Evolutionary conservation across 1,140 invertebrate species (phyloP).

Genomic region (Neodiprion pinetum): DNA sequence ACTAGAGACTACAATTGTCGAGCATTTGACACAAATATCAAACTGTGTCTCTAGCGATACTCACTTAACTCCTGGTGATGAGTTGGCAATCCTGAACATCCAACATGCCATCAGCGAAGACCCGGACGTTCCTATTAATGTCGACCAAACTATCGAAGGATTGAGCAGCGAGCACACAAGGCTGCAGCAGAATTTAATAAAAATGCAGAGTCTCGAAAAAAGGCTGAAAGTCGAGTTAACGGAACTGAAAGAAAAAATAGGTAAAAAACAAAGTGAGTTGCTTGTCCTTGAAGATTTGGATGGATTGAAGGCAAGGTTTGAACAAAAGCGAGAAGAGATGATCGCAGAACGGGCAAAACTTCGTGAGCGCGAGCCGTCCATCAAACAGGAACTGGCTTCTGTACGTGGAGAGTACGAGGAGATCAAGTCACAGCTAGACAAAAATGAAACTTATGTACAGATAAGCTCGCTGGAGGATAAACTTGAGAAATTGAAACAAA

Average conservation of each 20-base stretch:
- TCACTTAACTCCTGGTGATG: conserved; percentile 36
- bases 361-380: conserved; percentile 33
- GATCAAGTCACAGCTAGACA: conserved; percentile 44
- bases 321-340: conserved; percentile 42
- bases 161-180: conserved; percentile 43
- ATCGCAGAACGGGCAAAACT: conserved; percentile 37
- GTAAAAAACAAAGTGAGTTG: conserved; percentile 38
- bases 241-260: conserved; percentile 42
- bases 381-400: conserved; percentile 37
- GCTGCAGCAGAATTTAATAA: conserved; percentile 44
- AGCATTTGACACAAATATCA: conserved; percentile 64
- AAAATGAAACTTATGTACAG: conserved; percentile 51
- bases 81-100: conserved; percentile 41
- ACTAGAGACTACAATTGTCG: conserved; percentile 64
- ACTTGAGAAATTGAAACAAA: conserved; percentile 41
- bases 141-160: conserved; percentile 38
- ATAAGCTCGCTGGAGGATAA: conserved; percentile 51
- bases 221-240: conserved; percentile 45
- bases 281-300: conserved; percentile 42
- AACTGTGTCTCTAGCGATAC: conserved; percentile 40
- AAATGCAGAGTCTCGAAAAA: conserved; percentile 49
- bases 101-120: conserved; percentile 19
- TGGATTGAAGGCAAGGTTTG: conserved; percentile 36
- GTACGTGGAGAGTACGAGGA: conserved; percentile 39
- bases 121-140: neutral